phyloP scores from a whole-genome alignment of 2,797 vertebrate genomes.

The Tapirus indicus region DNA sequence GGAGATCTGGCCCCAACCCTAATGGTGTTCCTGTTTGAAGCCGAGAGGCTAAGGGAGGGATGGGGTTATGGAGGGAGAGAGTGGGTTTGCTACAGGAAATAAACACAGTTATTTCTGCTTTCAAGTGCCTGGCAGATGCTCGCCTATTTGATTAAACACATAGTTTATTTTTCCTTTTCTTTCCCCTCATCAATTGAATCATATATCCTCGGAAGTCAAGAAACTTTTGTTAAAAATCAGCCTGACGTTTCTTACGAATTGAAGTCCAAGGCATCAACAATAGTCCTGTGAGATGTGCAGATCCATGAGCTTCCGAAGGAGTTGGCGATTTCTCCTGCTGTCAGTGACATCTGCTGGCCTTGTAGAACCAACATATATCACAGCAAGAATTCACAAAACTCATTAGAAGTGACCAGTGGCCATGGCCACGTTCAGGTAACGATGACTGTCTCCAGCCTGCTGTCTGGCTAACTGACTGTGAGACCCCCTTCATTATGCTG shows the following conservation, averaged over 20 bases:
- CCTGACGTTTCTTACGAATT: background rate
- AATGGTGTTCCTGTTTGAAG: background rate
- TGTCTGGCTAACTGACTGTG: no score
- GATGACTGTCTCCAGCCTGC: background rate
- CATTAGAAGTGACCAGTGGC: background rate
- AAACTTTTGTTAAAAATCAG: background rate
- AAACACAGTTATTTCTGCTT: background rate
- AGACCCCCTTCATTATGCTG: background rate
- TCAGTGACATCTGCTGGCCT: background rate
- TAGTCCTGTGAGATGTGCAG: background rate
- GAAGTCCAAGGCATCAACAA: background rate
- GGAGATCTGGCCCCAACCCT: no score
- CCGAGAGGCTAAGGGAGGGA: background rate
- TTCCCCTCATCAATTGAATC: background rate
- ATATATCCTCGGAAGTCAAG: background rate
- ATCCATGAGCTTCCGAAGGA: background rate
- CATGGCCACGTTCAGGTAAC: rapidly evolving
- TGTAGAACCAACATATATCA: rapidly evolving
- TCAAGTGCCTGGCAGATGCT: background rate
- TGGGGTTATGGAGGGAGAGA: background rate
- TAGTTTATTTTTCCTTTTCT: no score
- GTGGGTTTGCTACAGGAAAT: rapidly evolving
- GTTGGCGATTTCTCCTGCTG: no score
- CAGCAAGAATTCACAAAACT: background rate
- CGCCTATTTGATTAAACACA: no score